Base-by-base conservation (phyloP, 2,113 vertebrate species). In the Calyptommatus sinebrachiatus region DNA sequence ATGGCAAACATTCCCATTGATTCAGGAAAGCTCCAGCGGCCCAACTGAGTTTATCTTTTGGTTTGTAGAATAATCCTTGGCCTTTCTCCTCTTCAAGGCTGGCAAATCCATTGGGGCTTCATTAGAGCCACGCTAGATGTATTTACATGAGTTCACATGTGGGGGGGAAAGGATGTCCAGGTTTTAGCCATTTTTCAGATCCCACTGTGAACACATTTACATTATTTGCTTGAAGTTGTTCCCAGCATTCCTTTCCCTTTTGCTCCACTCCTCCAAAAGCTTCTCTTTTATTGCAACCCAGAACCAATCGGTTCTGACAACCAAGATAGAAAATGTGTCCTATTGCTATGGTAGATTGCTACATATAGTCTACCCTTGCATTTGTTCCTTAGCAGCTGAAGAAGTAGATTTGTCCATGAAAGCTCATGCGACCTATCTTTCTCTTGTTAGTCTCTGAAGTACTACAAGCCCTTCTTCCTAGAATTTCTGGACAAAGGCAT, bases 1-100 rank as follows among this genome's bases (percentile, higher is more conserved):
- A 66, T 35, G 75, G 76, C 74, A 77, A 26, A 5, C 62, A 48
- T 80, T 76, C 46, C 31, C 35, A 74, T 84, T 53, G 7, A 24
- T 41, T 48, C 74, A 20, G 28, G 46, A 9, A 18, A 29, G 10
- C 18, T 21, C 16, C 20, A 8, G 46, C 45, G 7, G 22, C 35
- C 69, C 24, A 66, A 29, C 21, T 74, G 29, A 10, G 24, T 66
- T 48, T 76, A 8, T 76, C 12, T 28, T 68, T 77, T 68, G 24
- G 46, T 9, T 68, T 77, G 29, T 57, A 18, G 24, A 29, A 28
- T 5, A 28, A 66, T 48, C 67, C 63, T 67, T 45, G 24, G 31
- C n/a, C 20, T 3, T n/a, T 66, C 57, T 29, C n/a, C 71, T 22
- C 20, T 21, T 35, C 72, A 61, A 73, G 53, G 28, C 21, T 22